These are phyloP conservation scores for Fratercula arctica DNA, from an alignment of 2,797 vertebrate genomes.

Conservation along the genomic window DNA sequence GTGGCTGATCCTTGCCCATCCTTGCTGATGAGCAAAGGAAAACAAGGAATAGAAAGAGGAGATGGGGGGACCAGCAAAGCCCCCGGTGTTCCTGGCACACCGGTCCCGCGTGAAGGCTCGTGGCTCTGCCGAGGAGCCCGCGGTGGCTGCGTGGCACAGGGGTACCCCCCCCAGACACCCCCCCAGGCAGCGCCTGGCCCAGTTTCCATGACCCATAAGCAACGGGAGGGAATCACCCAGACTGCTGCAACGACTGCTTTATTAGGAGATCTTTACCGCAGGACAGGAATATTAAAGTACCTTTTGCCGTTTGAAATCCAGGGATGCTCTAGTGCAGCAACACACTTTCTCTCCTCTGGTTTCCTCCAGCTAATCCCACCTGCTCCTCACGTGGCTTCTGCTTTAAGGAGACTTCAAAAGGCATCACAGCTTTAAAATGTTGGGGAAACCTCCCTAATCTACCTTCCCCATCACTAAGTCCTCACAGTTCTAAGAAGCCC, in stretches of 20 bases:
- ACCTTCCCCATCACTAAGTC: neutral
- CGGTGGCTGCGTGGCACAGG: accelerated
- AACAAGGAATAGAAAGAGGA: neutral
- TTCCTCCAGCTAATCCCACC: neutral
- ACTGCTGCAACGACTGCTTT: accelerated
- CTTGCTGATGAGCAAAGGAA: neutral
- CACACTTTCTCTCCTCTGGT: neutral
- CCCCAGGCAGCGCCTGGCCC: neutral
- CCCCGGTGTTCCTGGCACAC: accelerated
- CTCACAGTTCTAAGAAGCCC: neutral
- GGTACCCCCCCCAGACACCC: no score
- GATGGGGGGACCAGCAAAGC: neutral
- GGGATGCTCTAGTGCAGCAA: neutral
- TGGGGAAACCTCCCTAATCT: neutral
- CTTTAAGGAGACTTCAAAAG: neutral
- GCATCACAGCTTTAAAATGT: neutral
- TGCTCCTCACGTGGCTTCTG: neutral
- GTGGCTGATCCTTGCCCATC: no score
- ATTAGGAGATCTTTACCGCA: neutral
- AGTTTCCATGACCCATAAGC: neutral
- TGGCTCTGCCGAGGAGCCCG: neutral
- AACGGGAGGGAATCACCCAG: neutral
- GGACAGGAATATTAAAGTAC: neutral
- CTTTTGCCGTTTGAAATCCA: neutral
- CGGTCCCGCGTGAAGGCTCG: neutral